Conservation (phyloP, 2,797 vertebrate genomes). For the Cirrhinus mrigala region DNA sequence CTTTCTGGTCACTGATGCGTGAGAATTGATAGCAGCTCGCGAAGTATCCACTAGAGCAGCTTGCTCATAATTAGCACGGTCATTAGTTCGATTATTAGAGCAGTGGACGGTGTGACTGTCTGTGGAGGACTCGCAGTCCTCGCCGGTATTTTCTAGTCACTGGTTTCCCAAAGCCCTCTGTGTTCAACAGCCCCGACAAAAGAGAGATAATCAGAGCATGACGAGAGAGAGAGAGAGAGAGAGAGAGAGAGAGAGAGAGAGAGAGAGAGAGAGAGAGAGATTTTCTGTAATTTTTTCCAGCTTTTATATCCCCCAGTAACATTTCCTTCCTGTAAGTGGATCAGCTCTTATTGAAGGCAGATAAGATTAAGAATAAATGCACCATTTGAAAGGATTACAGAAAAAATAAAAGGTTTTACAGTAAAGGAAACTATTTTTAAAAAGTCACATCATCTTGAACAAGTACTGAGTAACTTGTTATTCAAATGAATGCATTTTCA, state of each 20-base stretch:
- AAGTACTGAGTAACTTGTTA: not conserved
- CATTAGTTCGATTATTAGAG: constrained; percentile 63
- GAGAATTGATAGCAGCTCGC: constrained; percentile 43
- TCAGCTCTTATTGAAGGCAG: constrained; percentile 15
- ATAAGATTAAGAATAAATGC: constrained; percentile 26
- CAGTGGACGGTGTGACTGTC: constrained; percentile 51
- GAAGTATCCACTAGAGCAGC: constrained; percentile 48
- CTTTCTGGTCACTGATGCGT: constrained; percentile 68
- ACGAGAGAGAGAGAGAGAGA: constrained; percentile 68
- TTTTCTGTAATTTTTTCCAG: constrained; percentile 67
- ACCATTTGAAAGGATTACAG: constrained; percentile 19
- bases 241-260: constrained; percentile 67
- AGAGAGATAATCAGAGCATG: constrained; percentile 70
- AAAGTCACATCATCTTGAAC: not conserved
- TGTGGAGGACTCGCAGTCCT: constrained; percentile 51
- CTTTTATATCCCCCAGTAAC: constrained; percentile 24
- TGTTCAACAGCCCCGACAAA: constrained; percentile 75
- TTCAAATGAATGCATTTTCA: not conserved
- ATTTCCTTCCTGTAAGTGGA: constrained; percentile 30
- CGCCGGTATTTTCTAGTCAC: constrained; percentile 65
- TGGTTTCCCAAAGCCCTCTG: constrained; percentile 70
- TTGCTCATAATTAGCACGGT: constrained; percentile 56
- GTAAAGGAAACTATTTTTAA: not conserved
- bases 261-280: constrained; percentile 43
- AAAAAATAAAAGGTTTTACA: constrained; percentile 1